A percentile compares a stretch with the other conserved stretches of the same genome.
These are phyloP conservation scores for Lasioglossum oenotherae DNA, from an alignment of 2,888 invertebrate genomes.

Conservation along the genomic window DNA sequence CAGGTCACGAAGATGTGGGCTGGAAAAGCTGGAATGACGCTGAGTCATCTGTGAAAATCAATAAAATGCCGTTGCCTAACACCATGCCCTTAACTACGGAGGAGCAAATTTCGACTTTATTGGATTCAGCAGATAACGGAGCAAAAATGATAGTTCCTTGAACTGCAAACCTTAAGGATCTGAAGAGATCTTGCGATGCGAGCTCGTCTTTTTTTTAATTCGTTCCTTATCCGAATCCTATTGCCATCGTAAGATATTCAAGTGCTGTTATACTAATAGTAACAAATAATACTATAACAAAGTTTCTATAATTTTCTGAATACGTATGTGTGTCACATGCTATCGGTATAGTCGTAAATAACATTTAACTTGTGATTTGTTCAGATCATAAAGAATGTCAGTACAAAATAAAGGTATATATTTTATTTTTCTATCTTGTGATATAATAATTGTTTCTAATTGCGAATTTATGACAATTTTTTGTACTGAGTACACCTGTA, in stretches of 20 bases:
- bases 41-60: slow-evolving; percentile 54
- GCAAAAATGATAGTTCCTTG: slow-evolving; percentile 73
- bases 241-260: slow-evolving; percentile 3
- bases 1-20: slow-evolving; percentile 70
- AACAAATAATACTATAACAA: background rate
- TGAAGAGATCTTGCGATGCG: slow-evolving; percentile 54
- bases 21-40: slow-evolving; percentile 73
- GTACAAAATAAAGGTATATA: slow-evolving; percentile 2
- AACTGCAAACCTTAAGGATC: slow-evolving; percentile 24
- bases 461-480: background rate
- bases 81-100: slow-evolving; percentile 50
- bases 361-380: background rate
- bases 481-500: too few species aligned
- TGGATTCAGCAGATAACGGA: slow-evolving; percentile 73
- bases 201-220: slow-evolving; percentile 45
- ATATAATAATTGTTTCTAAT: background rate
- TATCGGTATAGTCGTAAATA: slow-evolving; percentile 15
- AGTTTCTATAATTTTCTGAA: slow-evolving; percentile 5
- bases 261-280: background rate
- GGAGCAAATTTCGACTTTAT: slow-evolving; percentile 67
- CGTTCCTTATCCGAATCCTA: slow-evolving; percentile 9
- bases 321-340: background rate
- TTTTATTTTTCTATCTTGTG: slow-evolving; percentile 21
- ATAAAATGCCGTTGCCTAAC: slow-evolving; percentile 52
- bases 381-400: background rate